Conservation (phyloP, 2,888 invertebrate genomes). For the Drosophila quinaria region DNA sequence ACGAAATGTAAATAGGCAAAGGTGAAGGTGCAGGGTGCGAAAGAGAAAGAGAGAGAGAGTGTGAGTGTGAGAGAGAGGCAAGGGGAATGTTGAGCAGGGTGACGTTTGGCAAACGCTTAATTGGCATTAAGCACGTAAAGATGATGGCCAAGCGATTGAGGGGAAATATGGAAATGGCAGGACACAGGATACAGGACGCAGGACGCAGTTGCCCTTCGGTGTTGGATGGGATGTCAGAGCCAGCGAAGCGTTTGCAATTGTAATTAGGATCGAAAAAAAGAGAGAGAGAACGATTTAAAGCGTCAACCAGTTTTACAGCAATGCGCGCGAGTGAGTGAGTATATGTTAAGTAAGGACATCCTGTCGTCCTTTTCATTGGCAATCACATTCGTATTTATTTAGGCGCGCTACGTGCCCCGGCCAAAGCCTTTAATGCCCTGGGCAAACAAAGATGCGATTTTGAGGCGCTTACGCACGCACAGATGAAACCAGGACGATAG, state of each 20-base stretch:
- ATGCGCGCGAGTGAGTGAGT: neutral
- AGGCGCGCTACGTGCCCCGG: constrained; percentile 61
- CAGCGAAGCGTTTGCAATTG: constrained; percentile 66
- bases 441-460: constrained; percentile 76
- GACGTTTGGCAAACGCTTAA: constrained; percentile 68
- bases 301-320: constrained; percentile 27
- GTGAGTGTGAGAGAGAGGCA: neutral
- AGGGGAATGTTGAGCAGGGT: constrained; percentile 22
- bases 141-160: constrained; percentile 34
- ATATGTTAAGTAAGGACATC: constrained; percentile 7
- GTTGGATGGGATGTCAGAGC: constrained; percentile 48
- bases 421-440: constrained; percentile 76
- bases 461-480: constrained; percentile 70
- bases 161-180: constrained; percentile 5
- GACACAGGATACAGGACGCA: neutral
- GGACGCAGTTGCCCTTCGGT: constrained; percentile 3
- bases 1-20: constrained; percentile 50
- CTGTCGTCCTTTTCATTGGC: constrained; percentile 10
- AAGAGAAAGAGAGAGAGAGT: neutral
- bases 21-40: constrained; percentile 1
- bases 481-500: constrained; percentile 32
- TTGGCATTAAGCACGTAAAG: constrained; percentile 77
- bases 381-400: constrained; percentile 63
- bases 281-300: constrained; percentile 43
- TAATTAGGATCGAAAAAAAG: constrained; percentile 56